Conservation (phyloP, 1,140 invertebrate genomes). For the Chionoecetes opilio region DNA sequence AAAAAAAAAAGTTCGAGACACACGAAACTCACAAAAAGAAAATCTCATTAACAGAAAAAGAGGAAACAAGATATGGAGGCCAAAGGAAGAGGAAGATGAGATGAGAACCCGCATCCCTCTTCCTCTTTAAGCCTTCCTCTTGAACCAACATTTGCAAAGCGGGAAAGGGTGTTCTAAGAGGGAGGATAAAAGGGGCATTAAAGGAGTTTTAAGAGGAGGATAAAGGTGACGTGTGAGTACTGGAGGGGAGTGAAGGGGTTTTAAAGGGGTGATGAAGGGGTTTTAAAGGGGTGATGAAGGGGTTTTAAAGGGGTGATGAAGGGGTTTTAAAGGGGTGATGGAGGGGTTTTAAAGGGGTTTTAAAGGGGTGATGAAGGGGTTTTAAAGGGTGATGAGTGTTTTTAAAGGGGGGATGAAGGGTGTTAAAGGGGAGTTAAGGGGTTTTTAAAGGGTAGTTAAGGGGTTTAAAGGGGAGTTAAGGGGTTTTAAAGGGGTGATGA, state of each 20-base stretch:
- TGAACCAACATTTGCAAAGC: neutral
- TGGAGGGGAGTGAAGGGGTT: neutral
- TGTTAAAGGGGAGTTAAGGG: neutral
- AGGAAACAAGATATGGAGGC: neutral
- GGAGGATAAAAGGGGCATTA: neutral
- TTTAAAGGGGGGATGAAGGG: neutral
- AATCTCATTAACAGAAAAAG: neutral
- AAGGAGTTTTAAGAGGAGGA: neutral
- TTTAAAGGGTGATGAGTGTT: neutral
- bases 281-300: neutral
- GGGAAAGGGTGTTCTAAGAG: neutral
- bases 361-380: neutral
- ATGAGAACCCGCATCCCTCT: neutral
- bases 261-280: neutral
- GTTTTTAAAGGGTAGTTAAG: neutral
- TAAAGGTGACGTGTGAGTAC: too few species aligned
- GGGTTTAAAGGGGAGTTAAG: too few species aligned
- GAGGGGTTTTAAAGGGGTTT: neutral
- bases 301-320: neutral
- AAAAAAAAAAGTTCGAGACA: neutral
- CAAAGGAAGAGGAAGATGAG: neutral
- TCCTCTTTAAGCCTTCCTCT: neutral
- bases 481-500: too few species aligned
- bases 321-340: neutral
- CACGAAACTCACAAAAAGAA: neutral